Evolutionary conservation across 2,888 invertebrate genomes (phyloP).

Genomic region (Lamellibrachia satsuma): DNA sequence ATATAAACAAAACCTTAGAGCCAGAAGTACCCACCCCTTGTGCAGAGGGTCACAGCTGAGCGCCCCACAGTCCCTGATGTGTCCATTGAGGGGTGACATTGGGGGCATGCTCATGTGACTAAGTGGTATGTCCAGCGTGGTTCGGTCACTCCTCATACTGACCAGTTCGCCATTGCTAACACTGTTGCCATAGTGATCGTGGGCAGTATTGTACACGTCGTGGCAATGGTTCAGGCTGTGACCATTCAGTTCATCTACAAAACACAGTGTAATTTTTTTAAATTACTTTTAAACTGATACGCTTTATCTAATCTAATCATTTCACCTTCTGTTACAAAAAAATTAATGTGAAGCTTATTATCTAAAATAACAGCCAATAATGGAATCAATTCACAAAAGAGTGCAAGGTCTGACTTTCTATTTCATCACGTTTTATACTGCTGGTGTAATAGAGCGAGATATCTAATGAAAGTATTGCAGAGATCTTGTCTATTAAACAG

Average conservation of each 20-base stretch:
- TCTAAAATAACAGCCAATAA: background rate
- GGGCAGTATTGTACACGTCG: background rate
- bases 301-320: background rate
- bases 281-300: too few relatives aligned
- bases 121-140: background rate
- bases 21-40: background rate
- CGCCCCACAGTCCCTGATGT: background rate
- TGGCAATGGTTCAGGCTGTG: background rate
- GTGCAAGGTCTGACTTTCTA: background rate
- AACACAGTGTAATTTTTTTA: background rate
- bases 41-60: background rate
- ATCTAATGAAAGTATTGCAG: background rate
- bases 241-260: background rate
- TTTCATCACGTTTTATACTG: background rate
- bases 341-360: background rate
- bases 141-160: background rate
- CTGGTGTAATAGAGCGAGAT: background rate
- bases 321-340: background rate
- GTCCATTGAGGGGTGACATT: background rate
- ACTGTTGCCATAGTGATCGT: slow-evolving; percentile 17
- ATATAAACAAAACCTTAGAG: background rate
- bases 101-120: slow-evolving; percentile 10
- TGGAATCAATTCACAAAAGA: background rate
- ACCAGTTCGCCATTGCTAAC: background rate
- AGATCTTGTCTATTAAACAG: background rate